Evolutionary conservation across 2,113 vertebrate genomes (phyloP).

Genomic region (Protobothrops mucrosquamatus): DNA sequence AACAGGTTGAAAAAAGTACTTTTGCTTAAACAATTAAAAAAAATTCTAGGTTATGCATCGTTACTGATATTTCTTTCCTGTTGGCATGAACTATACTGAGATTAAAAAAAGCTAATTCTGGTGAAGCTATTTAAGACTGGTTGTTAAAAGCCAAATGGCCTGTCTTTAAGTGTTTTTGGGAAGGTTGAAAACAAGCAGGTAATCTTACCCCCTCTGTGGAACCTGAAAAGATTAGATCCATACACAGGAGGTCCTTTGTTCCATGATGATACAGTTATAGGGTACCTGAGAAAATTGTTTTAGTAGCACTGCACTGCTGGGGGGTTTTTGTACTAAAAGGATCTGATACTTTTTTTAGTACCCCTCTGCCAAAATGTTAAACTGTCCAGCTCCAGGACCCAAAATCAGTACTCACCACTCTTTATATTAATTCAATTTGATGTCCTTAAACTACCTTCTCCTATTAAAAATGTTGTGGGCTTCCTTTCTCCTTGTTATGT

Average conservation of each 20-base stretch:
- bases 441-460: constrained; percentile 51
- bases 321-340: background rate
- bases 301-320: constrained; percentile 5
- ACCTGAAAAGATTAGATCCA: background rate
- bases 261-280: background rate
- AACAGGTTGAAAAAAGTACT: background rate
- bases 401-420: constrained; percentile 49
- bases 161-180: constrained; percentile 17
- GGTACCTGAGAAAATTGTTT: constrained; percentile 1
- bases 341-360: constrained; percentile 4
- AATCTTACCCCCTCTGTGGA: constrained; percentile 27
- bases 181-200: constrained; percentile 29
- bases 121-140: background rate
- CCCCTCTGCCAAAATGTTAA: constrained; percentile 31
- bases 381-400: constrained; percentile 22
- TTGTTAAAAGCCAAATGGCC: background rate
- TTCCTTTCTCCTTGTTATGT: constrained; percentile 50
- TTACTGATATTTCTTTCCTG: background rate
- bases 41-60: background rate
- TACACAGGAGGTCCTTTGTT: constrained; percentile 9
- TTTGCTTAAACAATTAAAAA: background rate
- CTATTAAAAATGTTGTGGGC: constrained; percentile 48
- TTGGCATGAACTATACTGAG: background rate
- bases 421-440: constrained; percentile 49
- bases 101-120: background rate